Evolutionary conservation across 2,888 invertebrate genomes (phyloP), one percentile per base, ranked within the genome.

Genomic region (Gryllus longicercus): DNA sequence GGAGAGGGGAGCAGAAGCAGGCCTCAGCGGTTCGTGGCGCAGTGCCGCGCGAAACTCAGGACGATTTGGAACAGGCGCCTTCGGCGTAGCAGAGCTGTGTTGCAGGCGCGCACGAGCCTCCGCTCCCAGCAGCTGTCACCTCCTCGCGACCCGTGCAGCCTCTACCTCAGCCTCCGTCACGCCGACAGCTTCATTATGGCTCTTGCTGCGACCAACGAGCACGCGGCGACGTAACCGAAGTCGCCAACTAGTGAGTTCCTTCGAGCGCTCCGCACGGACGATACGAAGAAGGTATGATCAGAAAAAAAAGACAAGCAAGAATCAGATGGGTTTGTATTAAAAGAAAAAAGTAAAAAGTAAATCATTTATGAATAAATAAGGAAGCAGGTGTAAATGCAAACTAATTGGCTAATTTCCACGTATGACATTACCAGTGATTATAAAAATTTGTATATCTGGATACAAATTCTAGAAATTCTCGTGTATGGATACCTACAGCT

Each of bases 311-410:
- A 63, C 63, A 63, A 63, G 16, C 16, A 63, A 63, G 63, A 63
- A 63, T 63, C 63, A 63, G 63, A 63, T 63, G 63, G 63, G 63
- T 63, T 63, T 63, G 63, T n/a, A 63, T 63, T 63, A 63, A 63
- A 63, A 14, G 63, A 14, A 63, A 63, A 63, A 63, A 63, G 63
- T 63, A n/a, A 63, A n/a, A n/a, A 8, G 16, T 63, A 18, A 63
- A 38, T 38, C 5, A 38, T 38, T 38, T 5, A 38, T 38, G 38
- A 38, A 38, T 8, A 38, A 38, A 38, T 38, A 38, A 38, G 38
- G 38, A 38, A 38, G 38, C 8, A 38, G 38, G 38, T 38, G 38
- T 38, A 38, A 38, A 38, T 38, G 38, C 38, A 38, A 4, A 38
- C 38, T 38, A 38, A 38, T 38, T 38, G 38, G 38, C 38, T 38